Conservation (phyloP, 2,113 vertebrate species). For the Rhinogobius similis region DNA sequence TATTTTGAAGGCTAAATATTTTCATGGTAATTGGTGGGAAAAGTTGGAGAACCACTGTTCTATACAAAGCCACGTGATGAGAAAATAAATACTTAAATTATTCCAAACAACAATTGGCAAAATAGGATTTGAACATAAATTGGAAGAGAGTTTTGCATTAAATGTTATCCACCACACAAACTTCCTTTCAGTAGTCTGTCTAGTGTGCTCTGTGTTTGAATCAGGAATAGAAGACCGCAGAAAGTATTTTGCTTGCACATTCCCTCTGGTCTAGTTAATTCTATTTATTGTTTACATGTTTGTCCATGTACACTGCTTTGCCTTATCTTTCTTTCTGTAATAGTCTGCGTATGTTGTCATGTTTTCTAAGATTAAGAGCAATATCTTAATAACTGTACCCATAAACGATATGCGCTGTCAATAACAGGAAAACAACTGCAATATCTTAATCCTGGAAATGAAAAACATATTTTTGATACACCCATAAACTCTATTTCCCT, state of each 20-base stretch:
- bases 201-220: background rate
- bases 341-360: slow-evolving; percentile 16
- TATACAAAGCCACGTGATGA: background rate
- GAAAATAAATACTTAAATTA: background rate
- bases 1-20: too few species aligned
- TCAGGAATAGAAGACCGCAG: slow-evolving; percentile 4
- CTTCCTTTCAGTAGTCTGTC: background rate
- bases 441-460: slow-evolving; percentile 50
- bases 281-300: slow-evolving; percentile 39
- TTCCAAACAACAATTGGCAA: background rate
- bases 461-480: slow-evolving; percentile 39
- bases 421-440: slow-evolving; percentile 49
- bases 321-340: slow-evolving; percentile 39
- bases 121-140: background rate
- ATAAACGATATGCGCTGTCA: slow-evolving; percentile 44
- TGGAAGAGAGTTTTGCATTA: background rate
- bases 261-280: slow-evolving; percentile 55
- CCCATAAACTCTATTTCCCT: slow-evolving; percentile 42
- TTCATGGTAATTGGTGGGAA: too few species aligned
- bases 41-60: too few species aligned
- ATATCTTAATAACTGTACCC: slow-evolving; percentile 48
- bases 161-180: too few species aligned
- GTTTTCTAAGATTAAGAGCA: slow-evolving; percentile 60
- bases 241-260: slow-evolving; percentile 30
- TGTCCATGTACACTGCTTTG: slow-evolving; percentile 35